A percentile compares a stretch with the other conserved stretches of the same genome.
phyloP scores from a whole-genome alignment of 2,888 invertebrate genomes.

The Heliconius charithonia region DNA sequence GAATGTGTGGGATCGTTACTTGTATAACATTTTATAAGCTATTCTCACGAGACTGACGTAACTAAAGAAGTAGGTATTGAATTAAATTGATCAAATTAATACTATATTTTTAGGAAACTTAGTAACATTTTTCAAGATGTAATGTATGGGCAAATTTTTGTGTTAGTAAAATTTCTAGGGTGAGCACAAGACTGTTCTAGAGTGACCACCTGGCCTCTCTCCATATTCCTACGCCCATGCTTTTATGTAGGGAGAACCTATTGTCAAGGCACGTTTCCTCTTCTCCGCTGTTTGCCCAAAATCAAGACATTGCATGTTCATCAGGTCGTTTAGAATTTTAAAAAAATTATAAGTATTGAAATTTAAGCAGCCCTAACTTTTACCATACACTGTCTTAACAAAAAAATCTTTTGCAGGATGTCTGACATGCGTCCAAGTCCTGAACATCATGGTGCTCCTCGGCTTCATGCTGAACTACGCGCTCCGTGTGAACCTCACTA shows the following conservation, averaged over 20 bases:
- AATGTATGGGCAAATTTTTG: neutral
- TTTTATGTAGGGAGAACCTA: too few relatives aligned
- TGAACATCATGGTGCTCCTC: constrained; percentile 92
- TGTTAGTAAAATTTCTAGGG: too few relatives aligned
- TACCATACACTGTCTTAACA: neutral
- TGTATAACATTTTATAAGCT: neutral
- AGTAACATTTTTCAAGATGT: too few relatives aligned
- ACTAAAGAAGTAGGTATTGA: neutral
- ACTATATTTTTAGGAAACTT: neutral
- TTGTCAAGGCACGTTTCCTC: too few relatives aligned
- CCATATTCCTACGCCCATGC: too few relatives aligned
- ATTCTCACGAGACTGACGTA: neutral
- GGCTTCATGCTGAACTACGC: constrained; percentile 97
- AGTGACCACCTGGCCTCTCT: too few relatives aligned
- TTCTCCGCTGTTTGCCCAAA: too few relatives aligned
- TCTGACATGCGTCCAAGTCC: constrained; percentile 90
- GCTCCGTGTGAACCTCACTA: constrained; percentile 92
- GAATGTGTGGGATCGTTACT: neutral
- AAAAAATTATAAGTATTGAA: neutral
- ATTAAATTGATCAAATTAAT: neutral
- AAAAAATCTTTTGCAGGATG: constrained; percentile 80
- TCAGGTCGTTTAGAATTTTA: too few relatives aligned
- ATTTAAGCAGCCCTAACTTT: neutral
- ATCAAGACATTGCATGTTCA: too few relatives aligned
- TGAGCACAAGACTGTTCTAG: too few relatives aligned